Base-by-base conservation (phyloP, 2,888 invertebrate species). In the Orthosia cruda region DNA sequence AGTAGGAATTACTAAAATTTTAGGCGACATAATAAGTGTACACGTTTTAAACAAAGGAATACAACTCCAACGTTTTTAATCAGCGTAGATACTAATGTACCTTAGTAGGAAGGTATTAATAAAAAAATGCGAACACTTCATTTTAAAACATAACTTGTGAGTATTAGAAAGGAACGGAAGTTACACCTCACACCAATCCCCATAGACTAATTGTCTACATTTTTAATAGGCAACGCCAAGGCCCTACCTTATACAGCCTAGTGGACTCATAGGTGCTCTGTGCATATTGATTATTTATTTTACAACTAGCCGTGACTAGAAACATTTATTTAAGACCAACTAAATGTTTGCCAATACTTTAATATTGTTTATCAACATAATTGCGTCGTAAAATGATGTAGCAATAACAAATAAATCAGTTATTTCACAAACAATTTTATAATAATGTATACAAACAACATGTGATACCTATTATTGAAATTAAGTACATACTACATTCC, bases 161-260 rank as follows among this genome's bases (percentile, higher is more conserved):
- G 40, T 40, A 85, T 81, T 88, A 85, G 85, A 84, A 84, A 84
- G 73, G 77, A 85, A 80, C 92, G 93, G 93, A 93, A 93, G 90
- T 88, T 84, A 87, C 85, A 88, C 71, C 62, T 73, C 76, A 81
- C 91, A 88, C 85, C 84, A 89, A 88, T 92, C 93, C 90, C 93
- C 84, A 90, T 89, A 92, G 93, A 93, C 88, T 89, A 89, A 86
- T 85, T 85, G 87, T 88, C 74, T 87, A 82, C 76, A 84, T 76
- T 82, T 83, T 85, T 84, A 86, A 87, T 87, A 83, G 84, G 78
- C 80, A 76, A 71, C 83, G 88, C 80, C 85, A 81, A 89, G 87
- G 86, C 83, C 66, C 75, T 26, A 23, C 89, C 89, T 72, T 90
- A 87, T 72, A 84, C 76, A 85, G 89, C 74, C 71, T 81, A 81